Evolutionary conservation across 2,888 invertebrate species (phyloP).

Genomic region (Acronicta psi): DNA sequence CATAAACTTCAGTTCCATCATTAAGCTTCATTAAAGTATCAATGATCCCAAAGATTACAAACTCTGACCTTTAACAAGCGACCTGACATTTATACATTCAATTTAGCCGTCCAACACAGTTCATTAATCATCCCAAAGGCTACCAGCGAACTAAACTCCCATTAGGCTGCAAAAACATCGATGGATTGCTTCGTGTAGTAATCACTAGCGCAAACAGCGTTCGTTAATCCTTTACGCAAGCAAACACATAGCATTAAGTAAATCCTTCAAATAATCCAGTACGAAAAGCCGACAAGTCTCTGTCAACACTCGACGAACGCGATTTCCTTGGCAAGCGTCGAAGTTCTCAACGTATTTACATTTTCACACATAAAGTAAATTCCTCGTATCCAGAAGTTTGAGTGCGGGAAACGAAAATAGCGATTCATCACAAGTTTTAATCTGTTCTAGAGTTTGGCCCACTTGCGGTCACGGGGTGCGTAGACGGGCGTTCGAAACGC

Average conservation of each 20-base stretch:
- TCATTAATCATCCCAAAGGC: slow-evolving; percentile 66
- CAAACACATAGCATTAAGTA: slow-evolving; percentile 83
- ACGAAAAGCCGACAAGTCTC: slow-evolving; percentile 82
- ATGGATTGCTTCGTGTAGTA: slow-evolving; percentile 69
- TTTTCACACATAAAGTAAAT: slow-evolving; percentile 87
- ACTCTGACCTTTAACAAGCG: slow-evolving; percentile 60
- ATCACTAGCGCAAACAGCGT: slow-evolving; percentile 75
- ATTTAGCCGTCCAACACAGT: slow-evolving; percentile 61
- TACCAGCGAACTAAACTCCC: slow-evolving; percentile 58
- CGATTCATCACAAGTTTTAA: slow-evolving; percentile 88
- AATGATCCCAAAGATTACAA: slow-evolving; percentile 53
- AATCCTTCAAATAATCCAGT: slow-evolving; percentile 86
- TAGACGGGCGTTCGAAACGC: slow-evolving; percentile 43
- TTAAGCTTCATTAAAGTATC: slow-evolving; percentile 55
- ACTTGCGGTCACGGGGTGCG: slow-evolving; percentile 67
- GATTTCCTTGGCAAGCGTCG: slow-evolving; percentile 80
- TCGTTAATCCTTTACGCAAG: slow-evolving; percentile 79
- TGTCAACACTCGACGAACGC: slow-evolving; percentile 82
- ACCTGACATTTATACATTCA: slow-evolving; percentile 67
- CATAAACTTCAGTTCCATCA: slow-evolving; percentile 51
- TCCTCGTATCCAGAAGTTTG: slow-evolving; percentile 80
- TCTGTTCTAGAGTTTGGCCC: slow-evolving; percentile 84
- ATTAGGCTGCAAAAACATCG: slow-evolving; percentile 74
- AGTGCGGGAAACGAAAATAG: slow-evolving; percentile 82
- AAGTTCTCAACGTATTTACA: slow-evolving; percentile 85